phyloP scores from a whole-genome alignment of 2,113 vertebrate species.

The Polypterus senegalus region DNA sequence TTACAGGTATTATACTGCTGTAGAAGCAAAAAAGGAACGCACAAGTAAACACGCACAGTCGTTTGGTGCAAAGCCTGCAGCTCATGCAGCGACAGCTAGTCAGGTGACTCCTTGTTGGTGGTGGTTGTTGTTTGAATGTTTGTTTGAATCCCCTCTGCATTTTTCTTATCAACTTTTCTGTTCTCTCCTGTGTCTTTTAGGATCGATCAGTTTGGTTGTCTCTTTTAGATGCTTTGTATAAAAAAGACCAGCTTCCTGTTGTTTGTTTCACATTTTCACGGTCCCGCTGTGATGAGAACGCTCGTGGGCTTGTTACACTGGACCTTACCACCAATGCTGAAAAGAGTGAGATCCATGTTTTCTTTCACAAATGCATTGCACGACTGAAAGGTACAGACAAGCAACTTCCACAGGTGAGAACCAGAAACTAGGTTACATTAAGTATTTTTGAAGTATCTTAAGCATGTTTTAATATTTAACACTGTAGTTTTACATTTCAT shows the following conservation, averaged over 20 bases:
- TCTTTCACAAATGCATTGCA: slow-evolving; percentile 79
- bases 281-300: slow-evolving; percentile 73
- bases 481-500: too few relatives aligned
- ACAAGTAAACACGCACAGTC: slow-evolving; percentile 76
- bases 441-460: background rate
- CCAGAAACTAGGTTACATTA: background rate
- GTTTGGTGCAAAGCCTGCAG: slow-evolving; percentile 68
- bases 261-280: slow-evolving; percentile 86
- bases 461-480: background rate
- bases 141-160: too few relatives aligned
- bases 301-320: slow-evolving; percentile 62
- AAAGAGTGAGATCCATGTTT: slow-evolving; percentile 74
- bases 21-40: slow-evolving; percentile 77
- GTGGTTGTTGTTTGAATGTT: background rate
- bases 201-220: slow-evolving; percentile 72
- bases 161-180: background rate
- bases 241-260: slow-evolving; percentile 69
- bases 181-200: slow-evolving; percentile 28
- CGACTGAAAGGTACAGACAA: slow-evolving; percentile 70
- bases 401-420: slow-evolving; percentile 71
- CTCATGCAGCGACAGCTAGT: slow-evolving; percentile 52
- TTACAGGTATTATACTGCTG: slow-evolving; percentile 64
- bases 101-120: slow-evolving; percentile 30
- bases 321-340: slow-evolving; percentile 68
- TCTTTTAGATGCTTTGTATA: slow-evolving; percentile 67